phyloP scores from a whole-genome alignment of 1,140 invertebrate species.

The Apis mellifera region DNA sequence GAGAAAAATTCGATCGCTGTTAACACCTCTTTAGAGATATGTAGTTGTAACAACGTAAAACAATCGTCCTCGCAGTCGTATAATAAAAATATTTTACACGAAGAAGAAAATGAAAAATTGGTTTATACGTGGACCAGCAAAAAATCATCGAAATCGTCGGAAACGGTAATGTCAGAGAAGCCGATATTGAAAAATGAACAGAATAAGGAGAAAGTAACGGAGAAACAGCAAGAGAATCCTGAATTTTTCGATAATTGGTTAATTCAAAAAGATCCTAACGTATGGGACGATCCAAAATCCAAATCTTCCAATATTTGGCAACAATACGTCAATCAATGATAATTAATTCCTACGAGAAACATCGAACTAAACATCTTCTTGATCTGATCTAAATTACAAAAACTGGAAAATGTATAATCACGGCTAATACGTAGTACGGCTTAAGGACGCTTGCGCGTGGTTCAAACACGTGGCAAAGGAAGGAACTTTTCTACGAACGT shows the following conservation, averaged over 20 bases:
- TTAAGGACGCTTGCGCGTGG: slow-evolving; percentile 68
- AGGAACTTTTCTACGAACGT: slow-evolving; percentile 59
- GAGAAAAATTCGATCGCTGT: slow-evolving; percentile 10
- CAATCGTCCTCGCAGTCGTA: not conserved
- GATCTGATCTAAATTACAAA: not conserved
- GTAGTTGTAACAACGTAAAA: not conserved
- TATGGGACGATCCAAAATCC: not conserved
- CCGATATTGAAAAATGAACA: not conserved
- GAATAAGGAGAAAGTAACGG: not conserved
- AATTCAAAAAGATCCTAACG: not conserved
- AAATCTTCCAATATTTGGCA: not conserved
- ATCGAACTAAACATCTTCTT: too few relatives aligned
- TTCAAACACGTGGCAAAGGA: slow-evolving; percentile 71
- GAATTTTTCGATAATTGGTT: too few relatives aligned
- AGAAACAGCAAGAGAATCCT: not conserved
- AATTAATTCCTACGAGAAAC: too few relatives aligned
- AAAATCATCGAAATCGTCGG: not conserved
- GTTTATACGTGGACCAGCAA: not conserved
- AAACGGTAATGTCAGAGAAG: not conserved
- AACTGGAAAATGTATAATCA: not conserved
- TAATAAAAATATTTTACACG: not conserved
- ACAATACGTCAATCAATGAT: not conserved
- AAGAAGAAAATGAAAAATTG: not conserved
- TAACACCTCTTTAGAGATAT: slow-evolving; percentile 11
- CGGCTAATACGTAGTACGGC: not conserved